Evolutionary conservation across 2,113 vertebrate species (phyloP).

Genomic region (Erythrolamprus reginae): DNA sequence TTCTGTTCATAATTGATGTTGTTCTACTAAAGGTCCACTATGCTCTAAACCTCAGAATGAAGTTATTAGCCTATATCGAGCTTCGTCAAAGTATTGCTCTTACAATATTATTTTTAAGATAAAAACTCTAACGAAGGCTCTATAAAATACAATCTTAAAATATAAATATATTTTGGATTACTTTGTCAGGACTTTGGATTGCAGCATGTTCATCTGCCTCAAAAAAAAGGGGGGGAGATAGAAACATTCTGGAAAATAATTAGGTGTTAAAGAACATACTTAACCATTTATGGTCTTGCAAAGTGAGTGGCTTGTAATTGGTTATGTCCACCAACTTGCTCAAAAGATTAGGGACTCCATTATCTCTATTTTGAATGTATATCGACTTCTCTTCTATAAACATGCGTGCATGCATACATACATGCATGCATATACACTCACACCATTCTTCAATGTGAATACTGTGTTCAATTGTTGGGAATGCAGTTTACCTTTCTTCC

Average conservation of each 20-base stretch:
- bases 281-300: background rate
- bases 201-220: background rate
- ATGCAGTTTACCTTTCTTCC: background rate
- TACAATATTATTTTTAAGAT: background rate
- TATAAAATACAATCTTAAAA: background rate
- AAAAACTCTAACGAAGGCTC: background rate
- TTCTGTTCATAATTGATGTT: background rate
- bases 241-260: background rate
- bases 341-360: background rate
- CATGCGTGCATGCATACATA: no score
- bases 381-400: background rate
- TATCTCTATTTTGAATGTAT: background rate
- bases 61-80: background rate
- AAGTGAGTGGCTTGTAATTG: background rate
- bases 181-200: background rate
- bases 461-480: background rate
- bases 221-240: background rate
- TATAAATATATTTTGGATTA: background rate
- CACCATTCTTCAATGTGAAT: background rate
- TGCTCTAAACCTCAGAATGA: background rate
- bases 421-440: no score
- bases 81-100: background rate
- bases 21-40: background rate
- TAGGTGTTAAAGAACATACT: background rate
- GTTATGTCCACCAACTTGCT: background rate